Base-by-base conservation (phyloP, 2,888 invertebrate genomes). In the Heliothis peltigera region DNA sequence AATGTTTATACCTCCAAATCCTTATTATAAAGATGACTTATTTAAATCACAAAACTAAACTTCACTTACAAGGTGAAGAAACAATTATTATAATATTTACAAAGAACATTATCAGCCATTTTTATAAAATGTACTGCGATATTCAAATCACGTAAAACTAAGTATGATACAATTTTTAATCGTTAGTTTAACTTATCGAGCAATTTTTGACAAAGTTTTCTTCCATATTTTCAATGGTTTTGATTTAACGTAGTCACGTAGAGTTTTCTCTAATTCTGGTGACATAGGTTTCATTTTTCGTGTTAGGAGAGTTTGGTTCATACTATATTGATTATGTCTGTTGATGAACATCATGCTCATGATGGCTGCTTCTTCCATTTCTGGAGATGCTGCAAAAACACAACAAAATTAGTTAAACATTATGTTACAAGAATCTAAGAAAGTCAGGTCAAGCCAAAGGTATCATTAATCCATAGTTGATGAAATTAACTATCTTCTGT, bases 281-380 rank as follows among this genome's bases (percentile, higher is more conserved):
- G 94, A 90, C 2, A 95, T 57, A 0, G 65, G 46, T 17, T 81
- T 74, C 15, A 94, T 91, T 32, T 77, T 83, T 90, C 92, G 93
- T 5, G 79, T 62, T 0, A 91, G 65, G 32, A 95, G 77, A n/a
- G 82, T 84, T 69, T 86, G 79, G 21, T 86, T 79, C 1, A 93
- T 84, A 19, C 86, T 76, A 4, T 76, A 66, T 43, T 82, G 84
- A 65, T 89, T 89, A 69, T 92, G 90, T 71, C 86, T 90, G 60
- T 85, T 87, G 81, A 95, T 86, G 53, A 82, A 88, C 54, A 93
- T 80, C 56, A 95, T 81, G 83, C 93, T 93, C 2, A 81, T 85
- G 21, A 91, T 80, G 22, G 92, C 87, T 0, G 93, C 93, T 84
- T 95, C 94, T 74, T 91, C 84, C 70, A 92, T 85, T 57, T 79